These are phyloP conservation scores for Meteorus cinctellus DNA, from an alignment of 2,888 invertebrate genomes.

Conservation along the genomic window DNA sequence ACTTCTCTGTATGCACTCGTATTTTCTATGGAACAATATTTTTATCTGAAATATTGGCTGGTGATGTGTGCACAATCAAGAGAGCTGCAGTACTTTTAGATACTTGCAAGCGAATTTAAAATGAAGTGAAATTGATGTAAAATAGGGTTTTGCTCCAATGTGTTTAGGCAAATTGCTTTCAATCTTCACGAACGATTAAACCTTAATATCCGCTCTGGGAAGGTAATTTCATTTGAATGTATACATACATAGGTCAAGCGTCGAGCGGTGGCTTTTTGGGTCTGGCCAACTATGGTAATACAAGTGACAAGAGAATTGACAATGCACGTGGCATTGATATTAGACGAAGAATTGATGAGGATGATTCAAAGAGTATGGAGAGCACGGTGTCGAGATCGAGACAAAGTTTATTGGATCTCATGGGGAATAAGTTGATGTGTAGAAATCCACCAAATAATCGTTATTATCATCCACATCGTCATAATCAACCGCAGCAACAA, in stretches of 20 bases:
- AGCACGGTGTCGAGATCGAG: slow-evolving; percentile 66
- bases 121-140: slow-evolving; percentile 8
- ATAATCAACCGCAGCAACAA: slow-evolving; percentile 58
- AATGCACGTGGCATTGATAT: slow-evolving; percentile 28
- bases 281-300: slow-evolving; percentile 22
- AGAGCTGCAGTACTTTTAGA: background rate
- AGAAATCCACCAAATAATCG: slow-evolving; percentile 69
- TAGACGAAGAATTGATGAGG: slow-evolving; percentile 52
- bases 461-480: slow-evolving; percentile 69
- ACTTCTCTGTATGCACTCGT: too few relatives aligned
- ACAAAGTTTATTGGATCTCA: slow-evolving; percentile 70
- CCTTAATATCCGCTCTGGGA: slow-evolving; percentile 27
- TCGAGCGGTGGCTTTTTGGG: slow-evolving; percentile 32
- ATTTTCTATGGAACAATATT: too few relatives aligned
- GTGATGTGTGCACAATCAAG: background rate
- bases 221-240: slow-evolving; percentile 13
- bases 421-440: slow-evolving; percentile 69
- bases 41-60: background rate
- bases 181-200: slow-evolving; percentile 26
- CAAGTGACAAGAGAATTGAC: slow-evolving; percentile 22
- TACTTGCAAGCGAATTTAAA: background rate
- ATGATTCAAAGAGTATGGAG: slow-evolving; percentile 69
- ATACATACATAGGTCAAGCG: slow-evolving; percentile 22
- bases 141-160: slow-evolving; percentile 9
- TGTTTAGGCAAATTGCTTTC: slow-evolving; percentile 29